phyloP scores from a whole-genome alignment of 2,888 invertebrate species.

The Dermolepida albohirtum region DNA sequence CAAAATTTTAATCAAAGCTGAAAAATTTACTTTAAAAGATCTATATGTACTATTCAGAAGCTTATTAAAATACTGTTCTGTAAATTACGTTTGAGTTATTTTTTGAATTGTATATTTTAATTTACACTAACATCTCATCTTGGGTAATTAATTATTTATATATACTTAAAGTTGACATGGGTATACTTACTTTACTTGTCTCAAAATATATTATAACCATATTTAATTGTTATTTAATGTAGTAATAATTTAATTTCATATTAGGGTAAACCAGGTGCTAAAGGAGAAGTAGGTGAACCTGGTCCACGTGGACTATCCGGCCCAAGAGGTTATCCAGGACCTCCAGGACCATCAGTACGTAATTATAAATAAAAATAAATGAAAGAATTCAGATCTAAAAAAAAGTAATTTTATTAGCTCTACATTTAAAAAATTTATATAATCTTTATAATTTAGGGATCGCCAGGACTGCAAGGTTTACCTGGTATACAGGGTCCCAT shows the following conservation, averaged over 20 bases:
- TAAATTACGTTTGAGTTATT: no score
- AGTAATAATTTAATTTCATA: conserved; percentile 4
- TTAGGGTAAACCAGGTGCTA: conserved; percentile 67
- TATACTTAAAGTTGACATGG: no score
- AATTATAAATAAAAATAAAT: neutral
- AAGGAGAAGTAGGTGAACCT: conserved; percentile 63
- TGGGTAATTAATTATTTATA: no score
- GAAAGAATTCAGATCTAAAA: conserved; percentile 1
- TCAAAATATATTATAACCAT: no score
- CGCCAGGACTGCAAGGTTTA: conserved; percentile 63
- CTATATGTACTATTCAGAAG: no score
- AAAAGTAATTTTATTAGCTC: conserved; percentile 10
- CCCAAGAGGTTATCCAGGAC: conserved; percentile 31
- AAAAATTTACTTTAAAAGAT: no score
- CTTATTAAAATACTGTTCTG: no score
- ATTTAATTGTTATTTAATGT: no score
- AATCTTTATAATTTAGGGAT: conserved; percentile 51
- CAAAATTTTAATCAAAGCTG: no score
- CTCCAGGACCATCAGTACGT: conserved; percentile 19
- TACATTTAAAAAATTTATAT: conserved; percentile 9
- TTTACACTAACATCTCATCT: no score
- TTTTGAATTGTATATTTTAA: no score
- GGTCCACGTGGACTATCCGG: conserved; percentile 49
- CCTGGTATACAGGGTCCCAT: conserved; percentile 64
- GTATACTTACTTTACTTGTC: no score